Base-by-base conservation (phyloP, 2,797 vertebrate species). In the Emydoidea blandingii region DNA sequence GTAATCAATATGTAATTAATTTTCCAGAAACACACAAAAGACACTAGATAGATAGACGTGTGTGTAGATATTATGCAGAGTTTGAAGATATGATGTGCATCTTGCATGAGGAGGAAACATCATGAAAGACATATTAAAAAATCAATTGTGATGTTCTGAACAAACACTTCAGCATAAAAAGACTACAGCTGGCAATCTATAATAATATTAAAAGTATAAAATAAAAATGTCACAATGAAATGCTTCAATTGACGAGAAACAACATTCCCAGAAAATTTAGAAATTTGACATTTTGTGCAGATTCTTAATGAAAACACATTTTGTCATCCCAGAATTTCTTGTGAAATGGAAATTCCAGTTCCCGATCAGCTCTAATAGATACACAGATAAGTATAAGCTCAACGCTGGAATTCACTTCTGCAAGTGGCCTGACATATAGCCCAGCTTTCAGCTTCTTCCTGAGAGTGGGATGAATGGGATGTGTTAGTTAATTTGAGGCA, bases 41-140 rank as follows among this genome's bases (percentile, higher is more conserved):
- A 83, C 53, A 19, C 47, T 47, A 83, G 52, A 16, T 31, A 34
- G 59, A 62, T 34, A 16, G 31, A 12, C 34, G 57, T 57, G 57
- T 34, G 18, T 25, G 37, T 12, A 72, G n/a, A 41, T 9, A 23
- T 54, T 1, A 5, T 79, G 93, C 81, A 50, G 31, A 56, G 93
- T 86, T 86, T 54, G 91, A 95, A 81, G 49, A 37, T 87, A 82
- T 80, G 65, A 23, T 41, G 80, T 93, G 37, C 83, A 94, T 94
- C 91, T 93, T 87, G 41, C 83, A 90, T 41, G 47, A 95, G 72
- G 34, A 86, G 50, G 47, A 94, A 94, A 82, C 0, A 0, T 93
- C 94, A 82, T 44, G 34, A 27, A 16, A n/a, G n/a, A 68, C 68
- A 25, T 34, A 41, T 54, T 54, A 10, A 6, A 65, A 65, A 62